A percentile compares a stretch with the other conserved stretches of the same genome.
phyloP scores from a whole-genome alignment of 2,113 vertebrate species.

The Ardeotis arabs region DNA sequence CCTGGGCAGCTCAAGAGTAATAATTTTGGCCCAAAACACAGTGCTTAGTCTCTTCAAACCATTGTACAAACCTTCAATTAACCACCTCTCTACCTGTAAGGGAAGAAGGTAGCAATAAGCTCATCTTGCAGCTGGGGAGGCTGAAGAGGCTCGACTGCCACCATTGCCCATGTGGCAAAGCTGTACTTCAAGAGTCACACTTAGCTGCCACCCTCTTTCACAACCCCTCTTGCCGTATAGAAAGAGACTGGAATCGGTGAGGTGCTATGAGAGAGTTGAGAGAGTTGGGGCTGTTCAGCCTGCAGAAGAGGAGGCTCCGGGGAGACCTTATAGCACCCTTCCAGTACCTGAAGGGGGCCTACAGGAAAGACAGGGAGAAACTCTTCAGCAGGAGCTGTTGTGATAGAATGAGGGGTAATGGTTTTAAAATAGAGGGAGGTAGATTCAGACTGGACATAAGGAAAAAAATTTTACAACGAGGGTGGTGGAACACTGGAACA shows the following conservation, averaged over 20 bases:
- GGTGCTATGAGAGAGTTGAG: neutral
- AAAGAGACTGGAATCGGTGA: neutral
- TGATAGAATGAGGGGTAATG: too few species aligned
- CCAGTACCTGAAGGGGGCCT: too few species aligned
- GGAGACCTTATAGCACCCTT: too few species aligned
- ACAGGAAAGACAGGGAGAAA: too few species aligned
- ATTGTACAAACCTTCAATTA: neutral
- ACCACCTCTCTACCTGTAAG: neutral
- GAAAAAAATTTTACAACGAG: too few species aligned
- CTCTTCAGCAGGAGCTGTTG: too few species aligned
- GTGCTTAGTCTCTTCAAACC: conserved; percentile 12
- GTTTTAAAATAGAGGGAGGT: too few species aligned
- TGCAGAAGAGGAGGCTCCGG: too few species aligned
- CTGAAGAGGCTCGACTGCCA: neutral
- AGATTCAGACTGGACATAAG: too few species aligned
- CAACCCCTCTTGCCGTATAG: neutral
- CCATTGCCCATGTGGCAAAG: neutral
- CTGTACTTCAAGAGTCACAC: neutral
- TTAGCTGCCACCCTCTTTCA: neutral
- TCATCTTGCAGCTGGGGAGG: neutral
- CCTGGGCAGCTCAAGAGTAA: neutral
- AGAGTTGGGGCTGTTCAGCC: too few species aligned
- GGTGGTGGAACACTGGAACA: too few species aligned
- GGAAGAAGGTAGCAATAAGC: neutral
- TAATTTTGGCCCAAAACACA: neutral